Conservation (phyloP, 23 tunicate genomes). For the Phallusia fumigata region DNA sequence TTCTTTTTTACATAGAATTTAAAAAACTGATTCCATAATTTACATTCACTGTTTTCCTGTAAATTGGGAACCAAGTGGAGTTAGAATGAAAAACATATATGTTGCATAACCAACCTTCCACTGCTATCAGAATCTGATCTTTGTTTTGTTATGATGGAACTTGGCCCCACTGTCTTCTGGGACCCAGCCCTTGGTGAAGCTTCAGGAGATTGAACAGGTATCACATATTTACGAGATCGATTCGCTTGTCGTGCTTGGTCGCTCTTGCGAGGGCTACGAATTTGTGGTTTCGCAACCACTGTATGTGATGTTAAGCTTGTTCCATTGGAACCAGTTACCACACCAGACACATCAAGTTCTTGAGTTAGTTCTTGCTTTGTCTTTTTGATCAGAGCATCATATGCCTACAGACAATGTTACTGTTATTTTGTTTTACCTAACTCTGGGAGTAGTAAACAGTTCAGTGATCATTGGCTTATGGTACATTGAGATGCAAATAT, state of each 20-base stretch:
- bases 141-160: slow-evolving; percentile 23
- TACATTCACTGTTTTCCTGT: no score
- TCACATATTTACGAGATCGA: slow-evolving; percentile 1
- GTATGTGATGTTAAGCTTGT: not conserved
- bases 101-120: slow-evolving; percentile 51
- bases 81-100: not conserved
- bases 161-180: slow-evolving; percentile 11
- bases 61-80: not conserved
- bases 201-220: slow-evolving; percentile 53
- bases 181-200: slow-evolving; percentile 81
- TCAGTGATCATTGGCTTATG: no score
- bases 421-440: not conserved
- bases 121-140: slow-evolving; percentile 89
- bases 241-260: slow-evolving; percentile 58
- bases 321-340: slow-evolving; percentile 5
- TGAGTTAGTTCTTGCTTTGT: slow-evolving; percentile 79
- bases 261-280: slow-evolving; percentile 81
- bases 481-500: no score
- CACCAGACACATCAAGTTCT: slow-evolving; percentile 49
- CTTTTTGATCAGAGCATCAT: slow-evolving; percentile 72
- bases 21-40: no score
- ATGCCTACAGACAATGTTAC: slow-evolving; percentile 41
- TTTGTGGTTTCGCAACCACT: slow-evolving; percentile 73
- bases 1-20: no score
- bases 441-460: no score